Evolutionary conservation across 2,888 invertebrate genomes (phyloP).

Genomic region (Drosophila longiperda): DNA sequence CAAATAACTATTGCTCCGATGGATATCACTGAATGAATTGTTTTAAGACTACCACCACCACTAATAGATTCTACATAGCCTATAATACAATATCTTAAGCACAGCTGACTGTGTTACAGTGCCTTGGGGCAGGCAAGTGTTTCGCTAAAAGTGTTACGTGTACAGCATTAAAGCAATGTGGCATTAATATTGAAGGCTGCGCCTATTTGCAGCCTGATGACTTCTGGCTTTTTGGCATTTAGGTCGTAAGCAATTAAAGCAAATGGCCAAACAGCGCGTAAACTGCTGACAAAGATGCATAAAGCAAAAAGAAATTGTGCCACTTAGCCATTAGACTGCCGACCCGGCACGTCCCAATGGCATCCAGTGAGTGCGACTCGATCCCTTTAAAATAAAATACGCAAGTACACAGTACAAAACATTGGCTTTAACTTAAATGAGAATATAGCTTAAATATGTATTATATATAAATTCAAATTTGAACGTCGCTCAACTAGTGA

Average conservation of each 20-base stretch:
- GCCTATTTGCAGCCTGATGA: not conserved
- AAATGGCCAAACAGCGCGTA: constrained; percentile 56
- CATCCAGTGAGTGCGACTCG: constrained; percentile 13
- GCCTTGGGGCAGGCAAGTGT: constrained; percentile 17
- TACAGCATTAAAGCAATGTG: constrained; percentile 15
- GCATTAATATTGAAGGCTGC: not conserved
- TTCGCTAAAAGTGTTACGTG: constrained; percentile 26
- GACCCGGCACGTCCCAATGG: constrained; percentile 19
- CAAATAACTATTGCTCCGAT: not conserved
- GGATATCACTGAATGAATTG: not conserved
- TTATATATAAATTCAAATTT: not conserved
- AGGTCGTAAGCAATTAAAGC: constrained; percentile 65
- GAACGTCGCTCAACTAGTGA: not conserved
- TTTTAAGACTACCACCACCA: not conserved
- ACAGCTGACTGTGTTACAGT: constrained; percentile 18
- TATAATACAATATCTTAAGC: constrained; percentile 8
- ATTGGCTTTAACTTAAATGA: not conserved
- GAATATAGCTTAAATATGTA: not conserved
- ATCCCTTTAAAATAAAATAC: not conserved
- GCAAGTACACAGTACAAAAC: not conserved
- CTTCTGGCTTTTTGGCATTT: constrained; percentile 30
- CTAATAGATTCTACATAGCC: not conserved
- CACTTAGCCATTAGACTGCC: constrained; percentile 39
- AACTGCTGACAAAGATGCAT: constrained; percentile 63
- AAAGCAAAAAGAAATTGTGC: constrained; percentile 25